Percentiles rank a stretch among this genome's conserved stretches.
Conservation (phyloP, 2,888 invertebrate species). For the Erpobdella octoculata region DNA sequence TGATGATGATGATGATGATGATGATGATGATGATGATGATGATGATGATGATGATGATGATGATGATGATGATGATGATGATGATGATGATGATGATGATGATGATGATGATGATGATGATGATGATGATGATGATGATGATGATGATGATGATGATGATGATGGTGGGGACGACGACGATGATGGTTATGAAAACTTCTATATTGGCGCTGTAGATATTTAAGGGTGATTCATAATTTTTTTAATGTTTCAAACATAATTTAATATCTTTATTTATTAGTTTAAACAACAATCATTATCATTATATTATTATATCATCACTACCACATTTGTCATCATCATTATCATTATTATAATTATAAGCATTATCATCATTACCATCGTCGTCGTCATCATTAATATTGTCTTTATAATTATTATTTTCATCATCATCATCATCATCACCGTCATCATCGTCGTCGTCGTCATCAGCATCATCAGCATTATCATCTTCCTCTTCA, state of each 20-base stretch:
- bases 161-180: no score
- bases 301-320: no score
- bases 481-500: slow-evolving; percentile 24
- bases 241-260: no score
- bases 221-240: no score
- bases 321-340: no score
- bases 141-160: slow-evolving; percentile 25
- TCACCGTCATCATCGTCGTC: slow-evolving; percentile 8
- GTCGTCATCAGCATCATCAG: slow-evolving; percentile 18
- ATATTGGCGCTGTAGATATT: no score
- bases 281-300: no score
- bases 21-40: slow-evolving; percentile 26
- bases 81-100: slow-evolving; percentile 30
- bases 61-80: slow-evolving; percentile 29
- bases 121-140: slow-evolving; percentile 16
- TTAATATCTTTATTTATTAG: no score
- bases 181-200: no score
- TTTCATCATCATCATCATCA: background rate
- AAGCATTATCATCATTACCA: background rate
- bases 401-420: background rate
- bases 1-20: slow-evolving; percentile 26
- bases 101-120: slow-evolving; percentile 26
- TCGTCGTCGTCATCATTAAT: background rate
- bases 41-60: slow-evolving; percentile 23
- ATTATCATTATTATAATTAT: background rate